Evolutionary conservation across 2,888 invertebrate species (phyloP), one percentile per base, ranked within the genome.

Genomic region (Aphodius granarius): DNA sequence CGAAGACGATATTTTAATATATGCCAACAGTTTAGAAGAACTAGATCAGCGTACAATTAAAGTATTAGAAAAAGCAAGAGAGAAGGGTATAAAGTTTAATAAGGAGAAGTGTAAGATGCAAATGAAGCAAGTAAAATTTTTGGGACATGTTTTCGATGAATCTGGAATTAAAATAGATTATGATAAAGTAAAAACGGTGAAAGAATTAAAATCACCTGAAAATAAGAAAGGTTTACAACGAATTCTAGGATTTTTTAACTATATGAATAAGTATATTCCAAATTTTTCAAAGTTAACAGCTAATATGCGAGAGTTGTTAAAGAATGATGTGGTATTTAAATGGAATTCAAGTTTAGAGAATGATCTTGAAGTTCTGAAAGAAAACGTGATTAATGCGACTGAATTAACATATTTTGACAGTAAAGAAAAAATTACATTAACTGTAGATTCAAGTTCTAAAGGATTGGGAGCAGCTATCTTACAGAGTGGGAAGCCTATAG

Each of bases 401-500:
- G n/a, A 62, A 5, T 16, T 72, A 63, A 64, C n/a, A 64, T 5
- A 17, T 17, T 64, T 64, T 64, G 64, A 64, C 15, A 16, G 16
- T 5, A 64, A 64, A 17, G 64, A 64, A 64, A 64, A 64, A 43
- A 73, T 76, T 15, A 71, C 73, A 17, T 66, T 81, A 62, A 77
- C 78, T 64, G 78, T 79, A 23, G 81, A 81, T 77, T 77, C 79
- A 17, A 77, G 77, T 66, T 66, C 76, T 72, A 77, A 77, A 65
- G 78, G 76, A n/a, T 65, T 79, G 19, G 81, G 81, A 16, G 78
- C 80, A 22, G 76, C 72, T 18, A 63, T 83, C 15, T 62, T 82
- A 16, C 83, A 84, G 79, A 75, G 81, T 66, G 72, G 75, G 16
- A 72, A 76, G 73, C 80, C 82, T 15, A 72, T 82, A 63, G 81